phyloP scores from a whole-genome alignment of 1,140 invertebrate species.

The Melitaea cinxia region DNA sequence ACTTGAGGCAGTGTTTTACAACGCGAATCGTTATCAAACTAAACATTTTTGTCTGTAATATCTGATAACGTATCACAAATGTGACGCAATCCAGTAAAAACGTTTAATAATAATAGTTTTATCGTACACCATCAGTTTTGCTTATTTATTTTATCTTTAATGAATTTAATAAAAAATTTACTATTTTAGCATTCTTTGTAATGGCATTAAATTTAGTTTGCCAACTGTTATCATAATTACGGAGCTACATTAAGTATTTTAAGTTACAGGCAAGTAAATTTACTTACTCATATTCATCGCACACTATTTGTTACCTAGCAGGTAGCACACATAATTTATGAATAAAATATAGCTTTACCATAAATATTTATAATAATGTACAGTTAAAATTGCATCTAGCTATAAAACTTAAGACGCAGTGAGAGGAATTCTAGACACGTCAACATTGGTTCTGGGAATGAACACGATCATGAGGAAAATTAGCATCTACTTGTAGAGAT shows the following conservation, averaged over 20 bases:
- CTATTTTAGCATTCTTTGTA: too few relatives aligned
- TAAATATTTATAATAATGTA: background rate
- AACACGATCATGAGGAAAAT: background rate
- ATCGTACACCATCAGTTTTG: background rate
- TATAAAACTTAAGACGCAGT: background rate
- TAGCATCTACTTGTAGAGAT: background rate
- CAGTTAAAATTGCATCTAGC: background rate
- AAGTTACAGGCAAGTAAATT: background rate
- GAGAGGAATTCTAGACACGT: background rate
- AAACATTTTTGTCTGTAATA: constrained; percentile 4
- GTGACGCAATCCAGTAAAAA: constrained; percentile 11
- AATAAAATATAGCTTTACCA: background rate
- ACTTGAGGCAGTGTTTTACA: background rate
- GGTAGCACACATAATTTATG: background rate
- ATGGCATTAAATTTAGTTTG: too few relatives aligned
- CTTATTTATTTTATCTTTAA: background rate
- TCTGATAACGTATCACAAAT: constrained; percentile 20
- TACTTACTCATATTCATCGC: background rate
- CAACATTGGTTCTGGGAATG: background rate
- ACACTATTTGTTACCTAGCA: background rate
- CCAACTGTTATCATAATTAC: too few relatives aligned
- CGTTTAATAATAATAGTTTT: background rate
- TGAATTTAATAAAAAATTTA: too few relatives aligned
- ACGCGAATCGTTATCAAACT: background rate
- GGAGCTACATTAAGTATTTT: too few relatives aligned